Percentiles rank a stretch among this genome's conserved stretches.
These are phyloP conservation scores for honey bee (Apis mellifera) DNA, from an alignment of 1,140 invertebrate genomes.

Conservation along the genomic window DNA sequence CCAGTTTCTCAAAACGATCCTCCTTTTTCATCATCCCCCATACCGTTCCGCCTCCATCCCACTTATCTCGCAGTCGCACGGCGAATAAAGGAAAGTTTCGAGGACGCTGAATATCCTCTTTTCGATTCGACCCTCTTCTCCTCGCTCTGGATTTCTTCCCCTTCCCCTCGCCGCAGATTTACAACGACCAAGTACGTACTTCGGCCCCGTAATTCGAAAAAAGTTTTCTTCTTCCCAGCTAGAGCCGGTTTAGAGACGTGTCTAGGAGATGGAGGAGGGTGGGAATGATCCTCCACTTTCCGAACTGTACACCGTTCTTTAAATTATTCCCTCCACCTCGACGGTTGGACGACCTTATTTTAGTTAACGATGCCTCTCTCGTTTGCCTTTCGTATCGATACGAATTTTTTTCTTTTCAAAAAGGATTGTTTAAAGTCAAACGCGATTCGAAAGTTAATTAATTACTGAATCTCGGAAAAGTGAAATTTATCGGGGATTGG, in stretches of 20 bases:
- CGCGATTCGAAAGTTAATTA: background rate
- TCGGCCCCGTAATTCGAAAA: constrained; percentile 50
- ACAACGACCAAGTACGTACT: constrained; percentile 45
- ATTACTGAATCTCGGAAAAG: no score
- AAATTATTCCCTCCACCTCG: background rate
- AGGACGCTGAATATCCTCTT: constrained; percentile 15
- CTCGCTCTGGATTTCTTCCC: constrained; percentile 23
- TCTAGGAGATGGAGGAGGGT: background rate
- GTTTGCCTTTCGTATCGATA: background rate
- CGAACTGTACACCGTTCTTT: background rate
- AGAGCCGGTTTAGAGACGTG: constrained; percentile 23
- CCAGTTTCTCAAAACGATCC: background rate
- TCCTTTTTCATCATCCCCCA: background rate
- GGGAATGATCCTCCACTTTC: background rate
- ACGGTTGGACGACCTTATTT: background rate
- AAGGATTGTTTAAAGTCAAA: background rate
- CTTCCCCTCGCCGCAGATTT: constrained; percentile 27
- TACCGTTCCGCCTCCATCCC: no score
- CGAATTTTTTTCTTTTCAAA: background rate
- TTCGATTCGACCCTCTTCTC: constrained; percentile 26
- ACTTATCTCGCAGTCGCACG: constrained; percentile 7
- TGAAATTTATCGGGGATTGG: no score
- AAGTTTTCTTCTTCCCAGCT: constrained; percentile 20
- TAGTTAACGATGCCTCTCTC: background rate
- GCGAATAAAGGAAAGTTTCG: constrained; percentile 35